These are phyloP conservation scores for Diabrotica balteata DNA, from an alignment of 2,888 invertebrate genomes.

Conservation along the genomic window DNA sequence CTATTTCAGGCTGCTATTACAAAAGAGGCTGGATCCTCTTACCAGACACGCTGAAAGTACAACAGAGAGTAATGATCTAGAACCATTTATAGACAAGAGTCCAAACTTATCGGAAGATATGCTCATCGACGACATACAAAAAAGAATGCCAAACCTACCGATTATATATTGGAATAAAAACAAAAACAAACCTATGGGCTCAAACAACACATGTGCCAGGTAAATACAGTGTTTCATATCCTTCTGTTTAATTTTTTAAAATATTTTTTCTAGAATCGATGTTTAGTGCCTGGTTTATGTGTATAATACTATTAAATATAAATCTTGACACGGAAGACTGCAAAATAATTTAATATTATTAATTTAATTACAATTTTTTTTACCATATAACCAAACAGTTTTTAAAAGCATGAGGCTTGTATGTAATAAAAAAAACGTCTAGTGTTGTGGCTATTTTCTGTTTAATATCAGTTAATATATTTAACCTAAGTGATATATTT, in stretches of 20 bases:
- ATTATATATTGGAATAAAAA: slow-evolving; percentile 85
- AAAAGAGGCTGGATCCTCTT: slow-evolving; percentile 60
- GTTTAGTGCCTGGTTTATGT: too few species aligned
- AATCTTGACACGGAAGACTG: too few species aligned
- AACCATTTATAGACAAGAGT: slow-evolving; percentile 68
- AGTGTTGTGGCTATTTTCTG: too few species aligned
- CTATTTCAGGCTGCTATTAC: slow-evolving; percentile 59
- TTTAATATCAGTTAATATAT: too few species aligned
- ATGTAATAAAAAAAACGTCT: too few species aligned
- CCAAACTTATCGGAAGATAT: slow-evolving; percentile 74
- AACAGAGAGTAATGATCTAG: slow-evolving; percentile 60
- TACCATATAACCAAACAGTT: too few species aligned
- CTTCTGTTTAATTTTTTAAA: not conserved
- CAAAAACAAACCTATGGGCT: slow-evolving; percentile 75
- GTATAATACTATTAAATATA: too few species aligned
- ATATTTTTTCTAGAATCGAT: not conserved
- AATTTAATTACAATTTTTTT: too few species aligned
- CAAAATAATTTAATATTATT: too few species aligned
- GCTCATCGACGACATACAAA: slow-evolving; percentile 79
- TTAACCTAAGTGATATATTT: too few species aligned
- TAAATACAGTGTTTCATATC: slow-evolving; percentile 21
- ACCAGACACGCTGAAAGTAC: slow-evolving; percentile 57
- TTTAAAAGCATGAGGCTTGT: too few species aligned
- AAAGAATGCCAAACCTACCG: slow-evolving; percentile 82
- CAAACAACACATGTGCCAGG: slow-evolving; percentile 77